Evolutionary conservation across 2,113 vertebrate species (phyloP), one percentile per base, ranked within the genome.

Genomic region (Zosterops hypoxanthus): DNA sequence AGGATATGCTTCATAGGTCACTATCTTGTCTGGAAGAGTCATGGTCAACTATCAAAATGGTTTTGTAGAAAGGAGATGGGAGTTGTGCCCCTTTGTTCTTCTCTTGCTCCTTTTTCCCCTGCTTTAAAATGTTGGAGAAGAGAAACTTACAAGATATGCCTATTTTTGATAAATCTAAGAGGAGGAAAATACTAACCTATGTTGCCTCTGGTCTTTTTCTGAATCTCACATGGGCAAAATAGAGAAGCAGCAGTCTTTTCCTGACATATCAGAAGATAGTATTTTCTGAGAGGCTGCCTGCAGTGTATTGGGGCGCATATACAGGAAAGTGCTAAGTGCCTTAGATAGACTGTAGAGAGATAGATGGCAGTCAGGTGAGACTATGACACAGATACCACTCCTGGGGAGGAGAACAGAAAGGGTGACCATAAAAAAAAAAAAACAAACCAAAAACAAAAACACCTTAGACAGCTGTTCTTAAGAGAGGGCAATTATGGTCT

Each of bases 351-450:
- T 47, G 46, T 86, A 86, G 89, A 78, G 36, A 90, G 91, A 91
- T 33, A 90, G 61, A 96, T 72, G 82, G 71, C 56, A 88, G 79
- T 88, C 94, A 95, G 79, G 92, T 96, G 86, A 94, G 69, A 66
- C 41, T 66, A 64, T 80, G 57, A 65, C 55, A 75, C 29, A 88
- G 39, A 78, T 50, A 71, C 10, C n/a, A 44, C 6, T 59, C 23
- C 65, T 83, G 52, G 9, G 8, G 34, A 88, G 42, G 21, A 65
- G 28, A 83, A 85, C n/a, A 77, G 29, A 85, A 73, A 34, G 15
- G 9, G 5, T 52, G 57, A 57, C 59, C 23, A 80, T 41, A 73
- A 28, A 78, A n/a, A 39, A 39, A 39, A 39, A 11, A 11, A 11
- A 39, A 39, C 10, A 39, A 39, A 39, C 39, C 39, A 39, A 39